Evolutionary conservation across 2,888 invertebrate species (phyloP).

Genomic region (Ectemnius cavifrons): DNA sequence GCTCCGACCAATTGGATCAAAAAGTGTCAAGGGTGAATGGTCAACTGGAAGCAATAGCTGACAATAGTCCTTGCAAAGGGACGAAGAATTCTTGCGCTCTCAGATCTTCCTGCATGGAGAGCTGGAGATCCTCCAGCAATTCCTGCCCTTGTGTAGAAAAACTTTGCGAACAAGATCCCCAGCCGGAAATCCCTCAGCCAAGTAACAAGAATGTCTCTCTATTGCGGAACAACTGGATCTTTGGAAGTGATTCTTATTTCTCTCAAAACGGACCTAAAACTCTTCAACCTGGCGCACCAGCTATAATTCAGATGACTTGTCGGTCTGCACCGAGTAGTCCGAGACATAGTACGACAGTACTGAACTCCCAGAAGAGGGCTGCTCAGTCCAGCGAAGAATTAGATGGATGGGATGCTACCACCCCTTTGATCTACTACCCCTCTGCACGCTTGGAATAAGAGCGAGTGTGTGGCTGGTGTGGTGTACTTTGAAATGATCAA

Average conservation of each 20-base stretch:
- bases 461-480: conserved; percentile 8
- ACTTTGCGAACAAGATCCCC: conserved; percentile 65
- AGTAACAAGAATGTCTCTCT: conserved; percentile 12
- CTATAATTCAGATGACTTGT: conserved; percentile 58
- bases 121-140: conserved; percentile 80
- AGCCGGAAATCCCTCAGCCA: conserved; percentile 16
- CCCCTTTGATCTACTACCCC: conserved; percentile 64
- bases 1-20: conserved; percentile 83
- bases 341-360: conserved; percentile 58
- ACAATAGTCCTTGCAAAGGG: conserved; percentile 80
- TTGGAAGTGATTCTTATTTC: conserved; percentile 42
- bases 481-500: too few relatives aligned
- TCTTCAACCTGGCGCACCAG: conserved; percentile 45
- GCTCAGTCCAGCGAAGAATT: conserved; percentile 71
- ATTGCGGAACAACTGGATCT: conserved; percentile 24
- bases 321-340: conserved; percentile 72
- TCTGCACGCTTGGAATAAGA: conserved; percentile 28
- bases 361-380: conserved; percentile 60
- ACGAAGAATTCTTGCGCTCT: conserved; percentile 78
- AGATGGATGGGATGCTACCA: conserved; percentile 69
- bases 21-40: conserved; percentile 78
- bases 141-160: conserved; percentile 87
- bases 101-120: conserved; percentile 59
- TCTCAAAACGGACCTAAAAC: conserved; percentile 27
- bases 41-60: conserved; percentile 81